phyloP scores from a whole-genome alignment of 2,888 invertebrate genomes.

The Rhagonycha fulva region DNA sequence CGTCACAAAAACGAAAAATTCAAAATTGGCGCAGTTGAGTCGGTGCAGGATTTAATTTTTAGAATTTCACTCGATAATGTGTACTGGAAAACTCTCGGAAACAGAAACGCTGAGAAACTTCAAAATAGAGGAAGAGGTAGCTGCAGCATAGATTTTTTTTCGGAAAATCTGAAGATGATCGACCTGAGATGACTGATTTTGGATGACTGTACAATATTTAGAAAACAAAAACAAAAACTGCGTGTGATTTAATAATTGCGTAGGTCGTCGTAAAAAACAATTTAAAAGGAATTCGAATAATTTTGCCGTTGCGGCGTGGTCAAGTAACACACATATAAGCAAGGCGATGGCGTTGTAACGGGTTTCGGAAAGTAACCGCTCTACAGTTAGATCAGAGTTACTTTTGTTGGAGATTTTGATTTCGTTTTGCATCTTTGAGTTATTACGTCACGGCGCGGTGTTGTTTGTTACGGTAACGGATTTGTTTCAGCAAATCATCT shows the following conservation, averaged over 20 bases:
- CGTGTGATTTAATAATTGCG: neutral
- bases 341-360: slow-evolving; percentile 43
- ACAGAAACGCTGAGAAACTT: neutral
- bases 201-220: too few species aligned
- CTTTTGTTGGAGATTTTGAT: slow-evolving; percentile 53
- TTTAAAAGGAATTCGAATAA: slow-evolving; percentile 32
- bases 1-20: neutral
- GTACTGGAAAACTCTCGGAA: too few species aligned
- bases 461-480: slow-evolving; percentile 11
- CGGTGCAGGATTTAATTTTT: neutral
- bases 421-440: slow-evolving; percentile 45
- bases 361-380: slow-evolving; percentile 49
- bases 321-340: slow-evolving; percentile 45
- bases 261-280: slow-evolving; percentile 26
- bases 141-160: too few species aligned
- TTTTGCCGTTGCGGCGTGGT: slow-evolving; percentile 35
- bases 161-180: too few species aligned
- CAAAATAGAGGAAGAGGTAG: too few species aligned
- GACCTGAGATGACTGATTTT: too few species aligned
- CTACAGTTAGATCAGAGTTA: slow-evolving; percentile 47
- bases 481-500: slow-evolving; percentile 2
- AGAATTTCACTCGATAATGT: too few species aligned
- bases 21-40: neutral
- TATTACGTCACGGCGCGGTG: slow-evolving; percentile 16
- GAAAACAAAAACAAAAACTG: neutral